Percentiles rank a stretch among this genome's conserved stretches.
phyloP scores from a whole-genome alignment of 2,797 vertebrate genomes.

The Helostoma temminkii region DNA sequence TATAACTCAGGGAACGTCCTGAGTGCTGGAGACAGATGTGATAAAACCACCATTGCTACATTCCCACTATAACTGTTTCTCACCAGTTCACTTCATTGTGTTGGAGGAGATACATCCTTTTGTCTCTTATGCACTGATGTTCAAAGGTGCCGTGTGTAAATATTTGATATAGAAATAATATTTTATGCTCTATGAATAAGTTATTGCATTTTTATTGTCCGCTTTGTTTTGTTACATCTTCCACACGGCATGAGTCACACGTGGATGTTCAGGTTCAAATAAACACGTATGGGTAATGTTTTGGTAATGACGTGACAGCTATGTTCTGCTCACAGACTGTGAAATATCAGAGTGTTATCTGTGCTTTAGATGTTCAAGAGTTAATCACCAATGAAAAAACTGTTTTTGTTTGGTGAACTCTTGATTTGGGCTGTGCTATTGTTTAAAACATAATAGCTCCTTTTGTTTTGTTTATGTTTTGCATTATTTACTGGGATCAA shows the following conservation, averaged over 20 bases:
- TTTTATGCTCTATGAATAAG: constrained; percentile 75
- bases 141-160: constrained; percentile 72
- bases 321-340: constrained; percentile 36
- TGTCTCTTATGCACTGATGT: constrained; percentile 75
- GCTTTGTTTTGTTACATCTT: constrained; percentile 46
- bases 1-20: constrained; percentile 61
- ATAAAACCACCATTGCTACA: background rate
- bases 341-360: constrained; percentile 27
- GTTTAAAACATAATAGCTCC: constrained; percentile 30
- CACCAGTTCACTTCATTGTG: background rate
- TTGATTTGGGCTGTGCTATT: constrained; percentile 21
- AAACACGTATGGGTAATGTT: constrained; percentile 57
- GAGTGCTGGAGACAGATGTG: constrained; percentile 19
- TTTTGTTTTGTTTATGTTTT: constrained; percentile 46
- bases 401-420: constrained; percentile 11
- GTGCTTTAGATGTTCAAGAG: constrained; percentile 37
- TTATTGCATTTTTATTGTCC: constrained; percentile 69
- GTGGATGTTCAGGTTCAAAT: constrained; percentile 54
- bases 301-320: constrained; percentile 25
- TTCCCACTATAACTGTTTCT: constrained; percentile 9
- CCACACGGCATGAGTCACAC: constrained; percentile 55
- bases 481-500: constrained; percentile 54
- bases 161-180: constrained; percentile 72
- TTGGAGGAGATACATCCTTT: constrained; percentile 21
- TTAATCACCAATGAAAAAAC: constrained; percentile 25